Percentiles rank a stretch among this genome's conserved stretches.
phyloP scores from a whole-genome alignment of 2,888 invertebrate genomes.

The Melangyna quadrimaculata region DNA sequence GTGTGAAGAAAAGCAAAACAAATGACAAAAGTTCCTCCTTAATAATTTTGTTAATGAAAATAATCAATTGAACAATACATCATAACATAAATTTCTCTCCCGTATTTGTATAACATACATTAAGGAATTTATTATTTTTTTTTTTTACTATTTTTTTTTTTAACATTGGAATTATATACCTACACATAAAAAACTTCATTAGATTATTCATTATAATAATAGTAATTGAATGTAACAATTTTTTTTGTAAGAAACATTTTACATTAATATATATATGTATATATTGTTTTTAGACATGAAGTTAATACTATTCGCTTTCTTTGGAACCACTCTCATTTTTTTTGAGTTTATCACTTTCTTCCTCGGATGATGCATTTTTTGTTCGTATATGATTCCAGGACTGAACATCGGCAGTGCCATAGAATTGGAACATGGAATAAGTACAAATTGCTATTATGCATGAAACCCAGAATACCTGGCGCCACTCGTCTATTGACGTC shows the following conservation, averaged over 20 bases:
- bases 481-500: conserved; percentile 83
- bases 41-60: not conserved
- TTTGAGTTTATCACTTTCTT: conserved; percentile 74
- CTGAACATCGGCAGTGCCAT: conserved; percentile 85
- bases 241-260: conserved; percentile 27
- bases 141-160: not conserved
- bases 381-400: conserved; percentile 76
- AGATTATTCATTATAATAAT: conserved; percentile 12
- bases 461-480: conserved; percentile 85
- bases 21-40: not conserved
- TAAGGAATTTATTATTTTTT: not conserved
- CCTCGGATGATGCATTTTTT: conserved; percentile 67
- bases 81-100: not conserved
- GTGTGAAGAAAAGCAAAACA: not conserved
- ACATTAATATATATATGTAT: not conserved
- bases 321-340: conserved; percentile 61
- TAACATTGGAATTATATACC: conserved; percentile 13
- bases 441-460: conserved; percentile 84
- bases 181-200: conserved; percentile 32
- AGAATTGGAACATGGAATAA: conserved; percentile 85
- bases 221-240: conserved; percentile 29
- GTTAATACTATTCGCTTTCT: conserved; percentile 56
- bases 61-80: not conserved
- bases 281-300: conserved; percentile 5
- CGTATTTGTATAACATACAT: not conserved